A percentile compares a stretch with the other conserved stretches of the same genome.
Conservation (phyloP, 2,888 invertebrate species). For the Anaspis maculata region DNA sequence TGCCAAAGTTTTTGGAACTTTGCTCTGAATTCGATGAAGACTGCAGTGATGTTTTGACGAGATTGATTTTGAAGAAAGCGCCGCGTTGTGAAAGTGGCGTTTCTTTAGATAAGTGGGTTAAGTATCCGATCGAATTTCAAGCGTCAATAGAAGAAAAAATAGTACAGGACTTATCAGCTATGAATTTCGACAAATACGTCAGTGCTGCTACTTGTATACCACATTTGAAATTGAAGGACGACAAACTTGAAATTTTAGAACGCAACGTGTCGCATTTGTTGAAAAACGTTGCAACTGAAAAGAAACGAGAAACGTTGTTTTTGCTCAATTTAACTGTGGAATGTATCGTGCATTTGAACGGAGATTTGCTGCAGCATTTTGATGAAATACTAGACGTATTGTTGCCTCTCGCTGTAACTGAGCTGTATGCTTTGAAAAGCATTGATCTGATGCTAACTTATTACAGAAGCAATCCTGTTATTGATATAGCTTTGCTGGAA, state of each 20-base stretch:
- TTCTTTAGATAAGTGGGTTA: constrained; percentile 54
- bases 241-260: constrained; percentile 9
- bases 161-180: neutral
- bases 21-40: constrained; percentile 48
- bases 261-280: too few species aligned
- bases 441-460: constrained; percentile 47
- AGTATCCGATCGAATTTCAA: constrained; percentile 56
- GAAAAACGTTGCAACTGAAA: too few species aligned
- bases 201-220: constrained; percentile 49
- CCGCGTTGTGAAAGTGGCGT: constrained; percentile 54
- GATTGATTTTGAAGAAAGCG: constrained; percentile 59
- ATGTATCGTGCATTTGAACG: constrained; percentile 50
- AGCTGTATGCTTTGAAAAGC: constrained; percentile 45
- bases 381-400: constrained; percentile 42
- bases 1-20: constrained; percentile 58
- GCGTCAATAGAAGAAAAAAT: constrained; percentile 38
- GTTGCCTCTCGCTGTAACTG: constrained; percentile 44
- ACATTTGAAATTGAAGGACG: constrained; percentile 40
- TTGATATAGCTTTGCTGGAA: constrained; percentile 39
- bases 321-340: constrained; percentile 52
- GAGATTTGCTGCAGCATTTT: constrained; percentile 45
- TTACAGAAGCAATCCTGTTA: neutral
- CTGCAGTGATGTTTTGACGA: constrained; percentile 53
- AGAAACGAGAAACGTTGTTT: constrained; percentile 46
- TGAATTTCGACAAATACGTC: constrained; percentile 36